Evolutionary conservation across 2,888 invertebrate genomes (phyloP).

Genomic region (Timema cristinae): DNA sequence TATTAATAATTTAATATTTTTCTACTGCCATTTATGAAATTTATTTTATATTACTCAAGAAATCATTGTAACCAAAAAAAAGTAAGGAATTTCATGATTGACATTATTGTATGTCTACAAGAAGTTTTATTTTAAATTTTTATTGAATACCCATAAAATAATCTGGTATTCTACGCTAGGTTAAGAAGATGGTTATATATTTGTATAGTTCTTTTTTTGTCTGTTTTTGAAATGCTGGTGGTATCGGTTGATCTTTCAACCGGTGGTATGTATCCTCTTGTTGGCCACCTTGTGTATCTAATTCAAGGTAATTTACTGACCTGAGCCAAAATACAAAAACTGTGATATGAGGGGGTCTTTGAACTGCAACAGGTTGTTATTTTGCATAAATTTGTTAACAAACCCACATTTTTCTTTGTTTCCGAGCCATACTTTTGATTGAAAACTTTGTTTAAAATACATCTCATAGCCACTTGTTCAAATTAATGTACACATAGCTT

Average conservation of each 20-base stretch:
- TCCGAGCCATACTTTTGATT: too few species aligned
- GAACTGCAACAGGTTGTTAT: conserved; percentile 34
- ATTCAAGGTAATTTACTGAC: conserved; percentile 28
- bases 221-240: too few species aligned
- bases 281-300: conserved; percentile 2
- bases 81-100: conserved; percentile 1
- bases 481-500: too few species aligned
- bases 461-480: too few species aligned
- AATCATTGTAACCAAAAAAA: not conserved
- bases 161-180: conserved; percentile 16
- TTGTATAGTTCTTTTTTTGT: not conserved
- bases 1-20: conserved; percentile 13
- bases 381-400: too few species aligned
- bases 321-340: conserved; percentile 38
- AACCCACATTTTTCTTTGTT: too few species aligned
- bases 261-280: not conserved
- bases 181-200: conserved; percentile 22
- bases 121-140: conserved; percentile 13
- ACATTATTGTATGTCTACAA: not conserved
- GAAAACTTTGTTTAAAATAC: too few species aligned
- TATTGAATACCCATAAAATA: conserved; percentile 5
- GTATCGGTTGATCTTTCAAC: not conserved
- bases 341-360: conserved; percentile 49
- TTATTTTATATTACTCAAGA: conserved; percentile 9
- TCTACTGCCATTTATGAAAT: conserved; percentile 13